Percentiles rank a stretch among this genome's conserved stretches.
These are phyloP conservation scores for Cavia porcellus DNA, from an alignment of 2,113 vertebrate species.

Conservation along the genomic window DNA sequence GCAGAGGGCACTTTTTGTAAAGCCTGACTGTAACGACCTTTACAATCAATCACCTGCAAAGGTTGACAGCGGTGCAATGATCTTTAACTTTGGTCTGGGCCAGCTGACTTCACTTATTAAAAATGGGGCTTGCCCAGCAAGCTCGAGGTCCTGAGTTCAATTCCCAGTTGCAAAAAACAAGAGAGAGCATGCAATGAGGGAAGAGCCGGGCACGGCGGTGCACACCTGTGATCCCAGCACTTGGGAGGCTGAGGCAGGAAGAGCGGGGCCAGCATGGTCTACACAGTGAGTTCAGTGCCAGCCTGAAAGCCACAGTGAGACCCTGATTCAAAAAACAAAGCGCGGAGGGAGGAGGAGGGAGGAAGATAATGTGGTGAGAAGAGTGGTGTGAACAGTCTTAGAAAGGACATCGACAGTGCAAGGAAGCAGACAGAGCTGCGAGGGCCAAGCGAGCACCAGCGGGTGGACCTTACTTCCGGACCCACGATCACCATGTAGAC, in stretches of 20 bases:
- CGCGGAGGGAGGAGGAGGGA: background rate
- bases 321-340: background rate
- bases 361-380: background rate
- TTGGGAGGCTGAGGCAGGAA: background rate
- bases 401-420: background rate
- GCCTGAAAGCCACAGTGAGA: background rate
- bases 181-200: too few relatives aligned
- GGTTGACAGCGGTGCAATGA: background rate
- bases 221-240: background rate
- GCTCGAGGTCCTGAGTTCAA: too few relatives aligned
- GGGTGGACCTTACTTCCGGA: slow-evolving; percentile 63
- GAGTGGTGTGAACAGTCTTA: background rate
- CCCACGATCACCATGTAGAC: slow-evolving; percentile 74
- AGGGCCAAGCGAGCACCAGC: accelerated
- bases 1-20: background rate
- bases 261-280: background rate
- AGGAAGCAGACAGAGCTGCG: background rate
- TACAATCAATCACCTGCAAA: background rate
- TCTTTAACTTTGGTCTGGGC: background rate
- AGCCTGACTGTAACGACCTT: background rate
- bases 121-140: background rate
- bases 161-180: too few relatives aligned
- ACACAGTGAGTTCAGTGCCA: background rate
- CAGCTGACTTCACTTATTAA: background rate
- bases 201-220: background rate